Evolutionary conservation across 2,888 invertebrate genomes (phyloP), one percentile per base, ranked within the genome.

Genomic region (Liodrosophila aerea): DNA sequence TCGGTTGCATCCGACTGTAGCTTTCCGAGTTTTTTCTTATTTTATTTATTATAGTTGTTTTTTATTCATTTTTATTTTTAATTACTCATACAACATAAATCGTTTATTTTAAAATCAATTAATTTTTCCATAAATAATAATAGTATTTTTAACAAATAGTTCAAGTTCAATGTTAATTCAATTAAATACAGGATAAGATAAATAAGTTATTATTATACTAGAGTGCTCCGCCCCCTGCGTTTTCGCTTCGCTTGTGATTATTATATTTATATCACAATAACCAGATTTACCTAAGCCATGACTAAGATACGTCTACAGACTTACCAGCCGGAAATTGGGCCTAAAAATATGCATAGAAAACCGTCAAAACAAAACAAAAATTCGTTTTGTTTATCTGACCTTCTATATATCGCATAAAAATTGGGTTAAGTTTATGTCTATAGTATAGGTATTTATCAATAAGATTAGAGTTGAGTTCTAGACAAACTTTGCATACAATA

Each of bases 401-500:
- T 22, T 22, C 3, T 4, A 22, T 4, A 29, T 29, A 29, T 29
- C 29, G 9, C 3, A 5, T 39, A 11, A 13, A 27, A 54, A 56
- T 27, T 60, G 43, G 46, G 47, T 49, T 44, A 56, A 49, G 5
- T 7, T 36, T 12, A 18, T 29, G 5, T 7, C 31, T 12, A 18
- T 29, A 16, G 31, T 8, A 2, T 4, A 27, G 13, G 34, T 43
- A 31, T 43, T 49, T 29, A 45, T 51, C 33, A 52, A 53, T 30
- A 13, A 47, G 49, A 44, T 44, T 43, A 40, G 54, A 43, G 7
- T n/a, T 5, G 5, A n/a, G 2, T 18, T 22, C 18, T 11, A 37
- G 27, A 11, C 15, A n/a, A 15, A 27, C 11, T 30, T 34, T 36
- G 18, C 4, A 27, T 9, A 33, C n/a, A n/a, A n/a, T n/a, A n/a